These are phyloP conservation scores for Eriosoma lanigerum DNA, from an alignment of 1,140 invertebrate species.

Conservation along the genomic window DNA sequence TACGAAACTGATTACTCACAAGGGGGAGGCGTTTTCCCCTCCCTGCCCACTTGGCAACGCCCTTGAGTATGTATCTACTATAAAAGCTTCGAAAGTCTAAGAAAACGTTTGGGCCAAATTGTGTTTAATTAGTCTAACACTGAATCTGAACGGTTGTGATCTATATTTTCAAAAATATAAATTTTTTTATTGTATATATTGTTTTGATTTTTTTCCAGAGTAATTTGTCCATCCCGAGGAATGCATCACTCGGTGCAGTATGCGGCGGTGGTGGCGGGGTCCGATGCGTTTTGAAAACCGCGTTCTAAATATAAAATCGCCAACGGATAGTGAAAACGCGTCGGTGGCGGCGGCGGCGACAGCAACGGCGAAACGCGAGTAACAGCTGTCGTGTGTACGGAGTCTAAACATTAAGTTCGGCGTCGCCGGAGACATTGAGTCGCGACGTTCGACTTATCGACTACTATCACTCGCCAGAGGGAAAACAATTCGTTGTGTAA, in stretches of 20 bases:
- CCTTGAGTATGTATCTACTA: too few species aligned
- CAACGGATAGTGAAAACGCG: constrained; percentile 15
- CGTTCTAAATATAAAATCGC: constrained; percentile 48
- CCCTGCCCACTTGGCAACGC: too few species aligned
- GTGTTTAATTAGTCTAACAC: neutral
- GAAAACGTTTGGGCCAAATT: neutral
- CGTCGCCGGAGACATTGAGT: neutral
- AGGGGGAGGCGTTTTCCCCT: too few species aligned
- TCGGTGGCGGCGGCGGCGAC: neutral
- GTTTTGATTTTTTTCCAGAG: constrained; percentile 26
- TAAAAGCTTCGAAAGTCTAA: too few species aligned
- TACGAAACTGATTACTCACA: too few species aligned
- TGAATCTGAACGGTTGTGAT: too few species aligned
- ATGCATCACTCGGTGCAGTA: constrained; percentile 5
- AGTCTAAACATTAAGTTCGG: constrained; percentile 4
- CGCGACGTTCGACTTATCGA: neutral
- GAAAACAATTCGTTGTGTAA: neutral
- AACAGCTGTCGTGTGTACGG: neutral
- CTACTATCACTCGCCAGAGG: neutral
- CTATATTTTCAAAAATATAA: too few species aligned
- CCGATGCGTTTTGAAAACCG: constrained; percentile 38
- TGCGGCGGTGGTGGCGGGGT: neutral
- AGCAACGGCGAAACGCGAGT: neutral
- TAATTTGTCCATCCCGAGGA: constrained; percentile 31
- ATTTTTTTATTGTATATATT: neutral